A percentile compares a stretch with the other conserved stretches of the same genome.
These are phyloP conservation scores for Chloromyia formosa DNA, from an alignment of 2,888 invertebrate species.

Conservation along the genomic window DNA sequence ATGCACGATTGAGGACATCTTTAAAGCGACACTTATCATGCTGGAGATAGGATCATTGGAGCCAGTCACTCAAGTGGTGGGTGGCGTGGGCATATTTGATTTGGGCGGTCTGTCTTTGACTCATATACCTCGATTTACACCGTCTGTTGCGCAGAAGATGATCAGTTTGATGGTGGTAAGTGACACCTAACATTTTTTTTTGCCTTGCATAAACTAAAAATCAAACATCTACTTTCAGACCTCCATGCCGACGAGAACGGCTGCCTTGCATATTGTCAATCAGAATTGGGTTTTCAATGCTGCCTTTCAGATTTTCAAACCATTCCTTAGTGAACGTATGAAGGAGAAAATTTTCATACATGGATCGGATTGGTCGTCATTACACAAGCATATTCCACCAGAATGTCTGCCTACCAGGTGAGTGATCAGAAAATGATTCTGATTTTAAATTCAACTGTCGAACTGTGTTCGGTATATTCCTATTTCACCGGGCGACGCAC, in stretches of 20 bases:
- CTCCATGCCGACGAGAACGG: conserved; percentile 76
- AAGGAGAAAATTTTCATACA: conserved; percentile 70
- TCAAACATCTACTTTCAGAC: conserved; percentile 67
- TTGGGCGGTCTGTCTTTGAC: conserved; percentile 74
- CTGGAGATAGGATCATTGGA: conserved; percentile 80
- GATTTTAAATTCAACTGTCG: not conserved
- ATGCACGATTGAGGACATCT: conserved; percentile 73
- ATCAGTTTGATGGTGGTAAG: conserved; percentile 76
- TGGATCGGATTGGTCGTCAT: conserved; percentile 74
- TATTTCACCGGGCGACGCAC: too few species aligned
- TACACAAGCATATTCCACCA: conserved; percentile 78
- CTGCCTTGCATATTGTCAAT: conserved; percentile 80
- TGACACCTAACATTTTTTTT: too few species aligned
- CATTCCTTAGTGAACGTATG: conserved; percentile 76
- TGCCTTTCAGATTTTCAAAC: conserved; percentile 80
- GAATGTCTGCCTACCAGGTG: conserved; percentile 73
- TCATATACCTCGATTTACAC: conserved; percentile 79
- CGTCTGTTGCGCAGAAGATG: conserved; percentile 73
- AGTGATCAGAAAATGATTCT: conserved; percentile 16
- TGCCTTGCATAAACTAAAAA: too few species aligned
- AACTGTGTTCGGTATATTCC: conserved; percentile 53
- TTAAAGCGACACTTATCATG: conserved; percentile 75
- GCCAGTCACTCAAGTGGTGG: conserved; percentile 77
- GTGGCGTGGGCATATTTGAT: conserved; percentile 81
- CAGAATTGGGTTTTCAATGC: conserved; percentile 85